A percentile compares a stretch with the other conserved stretches of the same genome.
Evolutionary conservation across 2,888 invertebrate species (phyloP).

Genomic region (Sarcophaga subvicina): DNA sequence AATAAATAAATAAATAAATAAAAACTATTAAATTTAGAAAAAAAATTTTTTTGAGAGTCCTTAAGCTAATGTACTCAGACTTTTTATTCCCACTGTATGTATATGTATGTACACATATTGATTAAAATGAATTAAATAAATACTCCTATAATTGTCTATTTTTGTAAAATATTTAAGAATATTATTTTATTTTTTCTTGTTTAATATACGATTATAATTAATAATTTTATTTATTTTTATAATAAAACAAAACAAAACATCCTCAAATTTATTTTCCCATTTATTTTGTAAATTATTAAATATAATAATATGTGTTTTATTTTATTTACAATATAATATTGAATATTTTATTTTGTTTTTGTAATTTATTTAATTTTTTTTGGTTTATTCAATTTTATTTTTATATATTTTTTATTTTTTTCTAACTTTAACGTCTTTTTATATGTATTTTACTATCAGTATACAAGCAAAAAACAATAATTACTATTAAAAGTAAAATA

Average conservation of each 20-base stretch:
- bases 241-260: background rate
- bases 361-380: slow-evolving; percentile 19
- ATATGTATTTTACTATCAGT: slow-evolving; percentile 39
- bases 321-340: slow-evolving; percentile 13
- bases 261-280: slow-evolving; percentile 14
- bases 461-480: background rate
- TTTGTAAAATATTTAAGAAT: slow-evolving; percentile 52
- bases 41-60: too few relatives aligned
- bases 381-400: background rate
- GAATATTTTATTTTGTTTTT: background rate
- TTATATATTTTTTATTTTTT: background rate
- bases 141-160: slow-evolving; percentile 49
- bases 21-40: too few relatives aligned
- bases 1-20: too few relatives aligned
- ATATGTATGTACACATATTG: background rate
- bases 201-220: background rate
- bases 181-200: background rate
- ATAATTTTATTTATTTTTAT: background rate
- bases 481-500: background rate
- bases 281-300: slow-evolving; percentile 50
- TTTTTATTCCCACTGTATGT: too few relatives aligned
- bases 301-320: slow-evolving; percentile 26
- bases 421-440: background rate
- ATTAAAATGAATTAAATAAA: slow-evolving; percentile 4
- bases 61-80: too few relatives aligned